phyloP scores from a whole-genome alignment of 2,888 invertebrate species.

The Pelosia muscerda region DNA sequence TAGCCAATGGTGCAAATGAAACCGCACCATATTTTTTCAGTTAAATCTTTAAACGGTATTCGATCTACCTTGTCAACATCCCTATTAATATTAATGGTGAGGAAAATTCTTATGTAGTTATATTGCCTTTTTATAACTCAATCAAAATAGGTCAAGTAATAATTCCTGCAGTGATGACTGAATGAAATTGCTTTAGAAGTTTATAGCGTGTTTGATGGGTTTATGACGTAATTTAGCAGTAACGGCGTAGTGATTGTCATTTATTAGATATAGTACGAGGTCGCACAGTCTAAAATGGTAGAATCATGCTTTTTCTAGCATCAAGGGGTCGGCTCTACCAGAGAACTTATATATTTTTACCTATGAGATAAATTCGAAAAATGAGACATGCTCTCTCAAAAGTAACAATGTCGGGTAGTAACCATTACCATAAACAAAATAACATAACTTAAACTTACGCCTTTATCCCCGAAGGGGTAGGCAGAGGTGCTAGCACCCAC shows the following conservation, averaged over 20 bases:
- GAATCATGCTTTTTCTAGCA: not conserved
- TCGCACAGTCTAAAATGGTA: not conserved
- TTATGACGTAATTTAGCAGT: not conserved
- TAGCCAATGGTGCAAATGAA: too few species aligned
- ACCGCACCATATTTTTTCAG: too few species aligned
- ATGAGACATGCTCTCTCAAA: too few species aligned
- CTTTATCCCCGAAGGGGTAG: too few species aligned
- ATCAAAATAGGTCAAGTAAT: constrained; percentile 4
- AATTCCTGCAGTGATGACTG: not conserved
- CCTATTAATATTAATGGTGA: not conserved
- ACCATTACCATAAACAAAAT: too few species aligned
- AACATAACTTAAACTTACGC: too few species aligned
- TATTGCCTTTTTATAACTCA: not conserved
- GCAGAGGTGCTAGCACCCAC: too few species aligned
- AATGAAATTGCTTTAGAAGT: not conserved
- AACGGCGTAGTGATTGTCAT: not conserved
- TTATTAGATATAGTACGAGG: not conserved
- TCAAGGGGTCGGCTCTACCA: not conserved
- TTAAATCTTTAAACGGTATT: too few species aligned
- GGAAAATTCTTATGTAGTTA: not conserved
- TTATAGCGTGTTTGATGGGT: not conserved
- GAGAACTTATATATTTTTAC: too few species aligned
- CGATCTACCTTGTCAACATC: too few species aligned
- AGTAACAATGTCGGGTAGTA: too few species aligned
- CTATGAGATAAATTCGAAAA: too few species aligned